These are phyloP conservation scores for Brachionichthys hirsutus DNA, from an alignment of 2,113 vertebrate species.

Conservation along the genomic window DNA sequence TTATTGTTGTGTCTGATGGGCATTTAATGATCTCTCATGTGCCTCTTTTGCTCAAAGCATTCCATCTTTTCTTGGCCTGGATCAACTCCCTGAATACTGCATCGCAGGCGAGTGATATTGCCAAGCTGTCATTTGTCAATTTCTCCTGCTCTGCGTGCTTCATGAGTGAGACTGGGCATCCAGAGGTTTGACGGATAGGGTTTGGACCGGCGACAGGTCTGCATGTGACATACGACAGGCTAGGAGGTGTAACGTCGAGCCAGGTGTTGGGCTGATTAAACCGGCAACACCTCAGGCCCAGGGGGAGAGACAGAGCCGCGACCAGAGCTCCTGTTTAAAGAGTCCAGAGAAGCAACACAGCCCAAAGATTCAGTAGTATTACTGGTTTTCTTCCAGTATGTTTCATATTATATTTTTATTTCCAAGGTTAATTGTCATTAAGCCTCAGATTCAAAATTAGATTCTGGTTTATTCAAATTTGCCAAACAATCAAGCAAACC, in stretches of 20 bases:
- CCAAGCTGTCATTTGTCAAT: constrained; percentile 44
- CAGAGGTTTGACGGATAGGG: constrained; percentile 48
- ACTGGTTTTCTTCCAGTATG: no score
- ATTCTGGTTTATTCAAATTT: no score
- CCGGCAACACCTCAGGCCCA: constrained; percentile 67
- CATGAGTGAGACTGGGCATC: constrained; percentile 28
- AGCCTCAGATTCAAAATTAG: no score
- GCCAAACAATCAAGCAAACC: no score
- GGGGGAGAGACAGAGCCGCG: constrained; percentile 34
- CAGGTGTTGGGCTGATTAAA: constrained; percentile 64
- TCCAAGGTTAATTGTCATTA: no score
- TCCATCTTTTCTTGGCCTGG: constrained; percentile 11
- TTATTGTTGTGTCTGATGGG: constrained; percentile 24
- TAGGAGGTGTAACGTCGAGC: constrained; percentile 55
- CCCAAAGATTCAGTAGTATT: no score
- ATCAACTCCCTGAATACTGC: constrained; percentile 32
- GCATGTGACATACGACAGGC: constrained; percentile 54
- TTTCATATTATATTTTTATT: no score
- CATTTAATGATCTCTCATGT: constrained; percentile 32
- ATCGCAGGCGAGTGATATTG: constrained; percentile 19
- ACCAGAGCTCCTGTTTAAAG: constrained; percentile 12
- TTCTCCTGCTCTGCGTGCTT: constrained; percentile 11
- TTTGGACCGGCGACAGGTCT: constrained; percentile 49
- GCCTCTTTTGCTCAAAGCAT: constrained; percentile 25
- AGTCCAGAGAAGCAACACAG: no score